Base-by-base conservation (phyloP, 2,113 vertebrate species). In the Mobula hypostoma region DNA sequence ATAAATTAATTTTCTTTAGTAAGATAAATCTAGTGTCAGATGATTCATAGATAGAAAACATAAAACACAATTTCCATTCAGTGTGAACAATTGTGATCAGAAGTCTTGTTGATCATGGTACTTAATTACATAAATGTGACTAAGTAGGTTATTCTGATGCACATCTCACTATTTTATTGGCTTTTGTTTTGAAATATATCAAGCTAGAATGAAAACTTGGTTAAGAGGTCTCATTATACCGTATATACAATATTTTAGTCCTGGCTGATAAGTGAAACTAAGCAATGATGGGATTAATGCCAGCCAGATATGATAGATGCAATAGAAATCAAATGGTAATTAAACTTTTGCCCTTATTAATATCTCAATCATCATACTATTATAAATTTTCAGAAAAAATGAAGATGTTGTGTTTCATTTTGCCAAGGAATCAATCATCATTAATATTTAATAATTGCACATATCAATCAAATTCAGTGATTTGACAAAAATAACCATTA, bases 401-500 rank as follows among this genome's bases (percentile, higher is more conserved):
- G 17, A 83, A 17, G 29, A n/a, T 7, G 29, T 29, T 88, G 58
- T 15, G 27, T 88, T 63, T 61, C 5, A 77, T 63, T 90, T 90
- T 66, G 61, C 29, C 14, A 36, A 68, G 58, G 29, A 90, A 66
- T 90, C 1, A 7, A 63, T 90, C 29, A 63, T 29, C 32, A 32
- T 90, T 90, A 63, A 90, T 90, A 29, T 68, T 66, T 32, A 66
- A 17, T 68, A 90, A 90, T 90, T 66, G 32, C n/a, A 90, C 17
- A 29, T 68, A 90, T 19, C 29, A 61, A 66, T 68, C 61, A 90
- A 66, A 88, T n/a, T 12, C 58, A 88, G 24, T 87, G 58, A 88
- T 17, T 88, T 90, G 61, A 90, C 61, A 68, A 90, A 66, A 63
- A n/a, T 63, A 63, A 88, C 83, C 56, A 61, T n/a, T 87, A 87